These are phyloP conservation scores for Sula dactylatra DNA, from an alignment of 2,113 vertebrate genomes.

Conservation along the genomic window DNA sequence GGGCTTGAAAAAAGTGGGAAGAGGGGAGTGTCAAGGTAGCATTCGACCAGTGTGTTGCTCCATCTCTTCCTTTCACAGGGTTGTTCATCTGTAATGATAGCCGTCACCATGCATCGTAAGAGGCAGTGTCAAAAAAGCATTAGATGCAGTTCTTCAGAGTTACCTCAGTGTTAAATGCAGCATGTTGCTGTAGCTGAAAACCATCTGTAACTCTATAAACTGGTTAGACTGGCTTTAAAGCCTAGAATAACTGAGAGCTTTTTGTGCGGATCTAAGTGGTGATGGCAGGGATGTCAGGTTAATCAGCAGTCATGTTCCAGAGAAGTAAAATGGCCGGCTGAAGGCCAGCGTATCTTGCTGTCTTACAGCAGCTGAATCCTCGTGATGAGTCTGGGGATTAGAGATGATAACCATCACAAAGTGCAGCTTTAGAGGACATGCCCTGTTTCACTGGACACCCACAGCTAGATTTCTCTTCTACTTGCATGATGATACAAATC, in stretches of 20 bases:
- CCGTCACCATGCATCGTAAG: neutral
- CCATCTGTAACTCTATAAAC: neutral
- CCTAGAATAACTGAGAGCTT: neutral
- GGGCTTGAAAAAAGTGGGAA: neutral
- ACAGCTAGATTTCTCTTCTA: neutral
- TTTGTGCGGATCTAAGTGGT: neutral
- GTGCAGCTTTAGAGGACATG: neutral
- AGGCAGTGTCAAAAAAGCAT: neutral
- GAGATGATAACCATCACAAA: neutral
- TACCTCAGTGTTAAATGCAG: neutral
- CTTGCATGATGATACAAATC: neutral
- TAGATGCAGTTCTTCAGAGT: neutral
- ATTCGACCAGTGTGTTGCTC: neutral
- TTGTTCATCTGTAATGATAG: constrained; percentile 24
- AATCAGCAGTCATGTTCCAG: neutral
- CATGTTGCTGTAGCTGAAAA: neutral
- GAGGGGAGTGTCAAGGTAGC: neutral
- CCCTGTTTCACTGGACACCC: neutral
- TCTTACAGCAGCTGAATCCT: neutral
- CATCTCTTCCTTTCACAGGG: neutral
- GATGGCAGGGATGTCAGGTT: neutral
- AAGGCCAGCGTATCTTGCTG: neutral
- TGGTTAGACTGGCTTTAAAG: constrained; percentile 14
- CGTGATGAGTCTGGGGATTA: neutral
- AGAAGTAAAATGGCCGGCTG: neutral